Percentiles rank a stretch among this genome's conserved stretches.
phyloP scores from a whole-genome alignment of 2,888 invertebrate genomes.

The Aporophyla nigra region DNA sequence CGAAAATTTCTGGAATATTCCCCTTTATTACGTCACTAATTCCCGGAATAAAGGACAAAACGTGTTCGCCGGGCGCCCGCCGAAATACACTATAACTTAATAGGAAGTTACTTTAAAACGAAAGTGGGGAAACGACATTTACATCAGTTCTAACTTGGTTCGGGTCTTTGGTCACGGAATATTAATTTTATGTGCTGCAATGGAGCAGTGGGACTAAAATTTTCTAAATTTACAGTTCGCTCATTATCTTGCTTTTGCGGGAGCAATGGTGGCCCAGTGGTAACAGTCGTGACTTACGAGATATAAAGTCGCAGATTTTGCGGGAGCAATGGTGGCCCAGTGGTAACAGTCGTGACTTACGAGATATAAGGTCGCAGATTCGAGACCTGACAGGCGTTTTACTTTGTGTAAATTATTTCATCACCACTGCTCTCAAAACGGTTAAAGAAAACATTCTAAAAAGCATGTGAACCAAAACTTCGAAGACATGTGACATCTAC shows the following conservation, averaged over 20 bases:
- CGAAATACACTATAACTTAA: slow-evolving; percentile 54
- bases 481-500: too few relatives aligned
- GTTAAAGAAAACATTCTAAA: too few relatives aligned
- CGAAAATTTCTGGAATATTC: slow-evolving; percentile 61
- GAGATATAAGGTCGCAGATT: too few relatives aligned
- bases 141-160: slow-evolving; percentile 43
- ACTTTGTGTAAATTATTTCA: too few relatives aligned
- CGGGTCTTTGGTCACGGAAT: slow-evolving; percentile 28
- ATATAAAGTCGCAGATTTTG: not conserved
- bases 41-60: slow-evolving; percentile 55
- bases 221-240: not conserved
- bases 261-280: too few relatives aligned
- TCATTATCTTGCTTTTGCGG: not conserved
- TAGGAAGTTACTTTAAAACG: slow-evolving; percentile 54
- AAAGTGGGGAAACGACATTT: slow-evolving; percentile 33
- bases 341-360: too few relatives aligned
- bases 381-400: too few relatives aligned
- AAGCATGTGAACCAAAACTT: too few relatives aligned
- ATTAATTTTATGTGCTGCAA: slow-evolving; percentile 21
- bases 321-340: too few relatives aligned
- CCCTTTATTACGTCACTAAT: slow-evolving; percentile 62
- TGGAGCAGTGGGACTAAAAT: not conserved
- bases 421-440: too few relatives aligned
- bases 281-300: too few relatives aligned
- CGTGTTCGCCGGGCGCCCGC: slow-evolving; percentile 37